These are phyloP conservation scores for Nesidiocoris tenuis DNA, from an alignment of 2,888 invertebrate species.

Conservation along the genomic window DNA sequence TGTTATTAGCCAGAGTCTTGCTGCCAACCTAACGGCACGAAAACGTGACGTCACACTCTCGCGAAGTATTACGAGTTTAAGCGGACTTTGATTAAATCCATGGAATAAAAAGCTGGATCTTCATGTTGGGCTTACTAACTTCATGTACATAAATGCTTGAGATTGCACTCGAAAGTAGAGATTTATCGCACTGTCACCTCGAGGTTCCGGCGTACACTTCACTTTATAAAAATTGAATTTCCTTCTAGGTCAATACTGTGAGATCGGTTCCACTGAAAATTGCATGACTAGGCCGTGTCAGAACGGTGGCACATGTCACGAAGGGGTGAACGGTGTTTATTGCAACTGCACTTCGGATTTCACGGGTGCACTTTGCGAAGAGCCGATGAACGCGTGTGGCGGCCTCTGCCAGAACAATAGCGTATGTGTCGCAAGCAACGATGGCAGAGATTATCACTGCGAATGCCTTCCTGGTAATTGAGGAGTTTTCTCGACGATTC, in stretches of 20 bases:
- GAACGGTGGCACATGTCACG: constrained; percentile 64
- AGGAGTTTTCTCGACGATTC: background rate
- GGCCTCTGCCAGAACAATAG: constrained; percentile 65
- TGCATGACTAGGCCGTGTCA: constrained; percentile 69
- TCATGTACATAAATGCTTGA: too few relatives aligned
- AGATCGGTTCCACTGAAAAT: constrained; percentile 75
- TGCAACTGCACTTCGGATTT: constrained; percentile 63
- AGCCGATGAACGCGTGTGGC: constrained; percentile 61
- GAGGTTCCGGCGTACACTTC: constrained; percentile 15
- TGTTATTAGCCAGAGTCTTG: too few relatives aligned
- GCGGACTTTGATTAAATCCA: too few relatives aligned
- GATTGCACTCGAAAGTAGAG: too few relatives aligned
- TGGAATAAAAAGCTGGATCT: too few relatives aligned
- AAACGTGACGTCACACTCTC: too few relatives aligned
- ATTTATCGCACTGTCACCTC: too few relatives aligned
- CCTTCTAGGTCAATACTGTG: constrained; percentile 56
- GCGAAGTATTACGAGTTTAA: too few relatives aligned
- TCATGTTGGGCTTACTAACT: too few relatives aligned
- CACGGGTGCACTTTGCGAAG: constrained; percentile 62
- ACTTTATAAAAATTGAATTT: background rate
- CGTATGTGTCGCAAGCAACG: constrained; percentile 58
- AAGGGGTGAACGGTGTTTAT: constrained; percentile 58
- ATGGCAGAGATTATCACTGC: constrained; percentile 60
- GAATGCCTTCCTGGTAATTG: constrained; percentile 61
- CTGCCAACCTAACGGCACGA: too few relatives aligned